Evolutionary conservation across 2,113 vertebrate genomes (phyloP).

Genomic region (Heptranchias perlo): DNA sequence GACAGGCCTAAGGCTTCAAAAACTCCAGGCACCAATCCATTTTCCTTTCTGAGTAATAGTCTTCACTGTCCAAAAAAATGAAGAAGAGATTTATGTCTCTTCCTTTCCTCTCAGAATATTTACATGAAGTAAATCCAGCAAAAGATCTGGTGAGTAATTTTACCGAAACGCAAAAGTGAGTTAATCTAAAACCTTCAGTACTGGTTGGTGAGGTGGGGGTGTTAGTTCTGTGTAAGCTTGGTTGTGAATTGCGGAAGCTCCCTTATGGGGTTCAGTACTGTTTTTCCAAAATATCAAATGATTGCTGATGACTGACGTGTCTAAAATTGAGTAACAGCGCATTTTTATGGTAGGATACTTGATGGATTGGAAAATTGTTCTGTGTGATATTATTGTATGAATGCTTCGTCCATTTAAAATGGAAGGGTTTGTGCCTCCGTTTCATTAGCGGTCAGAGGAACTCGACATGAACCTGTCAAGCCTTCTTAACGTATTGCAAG

Average conservation of each 20-base stretch:
- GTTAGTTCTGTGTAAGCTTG: background rate
- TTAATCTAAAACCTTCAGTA: background rate
- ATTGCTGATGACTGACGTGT: background rate
- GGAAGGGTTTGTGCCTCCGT: background rate
- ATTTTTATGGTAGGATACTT: background rate
- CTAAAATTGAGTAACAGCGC: background rate
- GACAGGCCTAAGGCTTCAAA: no score
- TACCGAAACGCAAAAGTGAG: background rate
- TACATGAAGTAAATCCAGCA: background rate
- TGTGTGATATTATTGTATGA: background rate
- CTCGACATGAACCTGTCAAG: background rate
- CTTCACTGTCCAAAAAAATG: background rate
- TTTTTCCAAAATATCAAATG: background rate
- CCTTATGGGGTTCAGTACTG: background rate
- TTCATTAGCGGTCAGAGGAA: background rate
- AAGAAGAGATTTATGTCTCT: background rate
- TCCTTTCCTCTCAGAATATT: no score
- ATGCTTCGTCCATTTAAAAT: background rate
- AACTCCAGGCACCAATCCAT: background rate
- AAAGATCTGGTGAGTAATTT: background rate
- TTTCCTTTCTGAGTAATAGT: background rate
- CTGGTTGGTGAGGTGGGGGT: background rate
- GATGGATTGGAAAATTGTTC: background rate
- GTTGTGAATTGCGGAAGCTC: background rate
- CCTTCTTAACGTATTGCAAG: background rate